Conservation (phyloP, 2,888 invertebrate species). For the Drymonia ruficornis region DNA sequence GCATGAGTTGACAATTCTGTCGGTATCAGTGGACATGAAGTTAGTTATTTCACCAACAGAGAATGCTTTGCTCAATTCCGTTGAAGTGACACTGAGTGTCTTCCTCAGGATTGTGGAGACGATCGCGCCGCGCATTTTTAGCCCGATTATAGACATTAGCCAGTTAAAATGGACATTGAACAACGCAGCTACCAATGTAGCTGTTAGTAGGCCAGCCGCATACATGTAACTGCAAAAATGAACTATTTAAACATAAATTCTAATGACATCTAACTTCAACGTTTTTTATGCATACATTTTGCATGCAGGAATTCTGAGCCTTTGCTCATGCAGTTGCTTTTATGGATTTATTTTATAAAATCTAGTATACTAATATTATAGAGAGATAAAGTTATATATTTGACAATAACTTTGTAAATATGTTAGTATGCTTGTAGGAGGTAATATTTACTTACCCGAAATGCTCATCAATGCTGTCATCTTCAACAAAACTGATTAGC, state of each 20-base stretch:
- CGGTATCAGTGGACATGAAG: constrained; percentile 98
- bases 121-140: constrained; percentile 94
- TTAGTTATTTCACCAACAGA: constrained; percentile 96
- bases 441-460: constrained; percentile 88
- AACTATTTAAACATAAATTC: neutral
- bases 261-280: neutral
- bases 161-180: constrained; percentile 96
- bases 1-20: constrained; percentile 97
- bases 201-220: constrained; percentile 67
- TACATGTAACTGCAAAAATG: constrained; percentile 65
- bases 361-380: too few relatives aligned
- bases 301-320: too few relatives aligned
- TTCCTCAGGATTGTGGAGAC: constrained; percentile 89
- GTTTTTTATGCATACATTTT: too few relatives aligned
- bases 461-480: constrained; percentile 86
- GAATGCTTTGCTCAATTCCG: constrained; percentile 70
- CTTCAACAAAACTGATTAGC: constrained; percentile 92
- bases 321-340: too few relatives aligned
- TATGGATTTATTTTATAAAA: too few relatives aligned
- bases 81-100: constrained; percentile 77
- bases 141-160: constrained; percentile 91
- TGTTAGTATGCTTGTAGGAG: too few relatives aligned
- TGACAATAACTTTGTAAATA: too few relatives aligned
- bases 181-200: constrained; percentile 86
- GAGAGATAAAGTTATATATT: too few relatives aligned